Evolutionary conservation across 2,113 vertebrate species (phyloP).

Genomic region (Callorhinus ursinus): DNA sequence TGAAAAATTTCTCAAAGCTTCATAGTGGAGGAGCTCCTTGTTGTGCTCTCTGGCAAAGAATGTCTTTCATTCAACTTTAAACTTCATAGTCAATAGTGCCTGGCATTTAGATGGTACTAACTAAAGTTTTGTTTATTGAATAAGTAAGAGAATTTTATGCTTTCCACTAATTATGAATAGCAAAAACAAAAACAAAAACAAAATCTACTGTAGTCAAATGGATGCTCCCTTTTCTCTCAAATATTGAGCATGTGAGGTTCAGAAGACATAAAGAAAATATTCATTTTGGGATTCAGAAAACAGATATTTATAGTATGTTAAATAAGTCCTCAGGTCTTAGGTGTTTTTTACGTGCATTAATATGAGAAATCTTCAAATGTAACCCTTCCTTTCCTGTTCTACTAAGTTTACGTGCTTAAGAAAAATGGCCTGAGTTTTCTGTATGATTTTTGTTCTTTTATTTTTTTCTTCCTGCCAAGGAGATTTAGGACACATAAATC

Average conservation of each 20-base stretch:
- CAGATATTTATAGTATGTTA: background rate
- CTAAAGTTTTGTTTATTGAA: background rate
- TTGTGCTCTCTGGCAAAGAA: background rate
- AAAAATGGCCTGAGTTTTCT: background rate
- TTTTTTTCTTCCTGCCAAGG: slow-evolving; percentile 13
- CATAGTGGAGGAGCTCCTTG: no score
- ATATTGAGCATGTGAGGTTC: background rate
- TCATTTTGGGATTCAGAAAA: background rate
- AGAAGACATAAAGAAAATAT: background rate
- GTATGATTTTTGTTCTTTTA: background rate
- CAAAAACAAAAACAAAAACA: background rate
- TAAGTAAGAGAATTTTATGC: background rate
- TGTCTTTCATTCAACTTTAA: background rate
- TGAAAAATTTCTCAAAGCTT: background rate
- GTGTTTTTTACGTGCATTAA: background rate
- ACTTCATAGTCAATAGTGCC: background rate
- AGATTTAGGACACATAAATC: slow-evolving; percentile 60
- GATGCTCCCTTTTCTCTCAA: background rate
- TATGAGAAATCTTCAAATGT: background rate
- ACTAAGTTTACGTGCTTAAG: background rate
- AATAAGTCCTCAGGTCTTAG: background rate
- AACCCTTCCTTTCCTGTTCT: background rate
- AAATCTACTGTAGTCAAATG: background rate
- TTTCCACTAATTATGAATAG: background rate
- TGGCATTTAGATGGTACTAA: background rate